Base-by-base conservation (phyloP, 2,113 vertebrate species). In the Taxidea taxus region DNA sequence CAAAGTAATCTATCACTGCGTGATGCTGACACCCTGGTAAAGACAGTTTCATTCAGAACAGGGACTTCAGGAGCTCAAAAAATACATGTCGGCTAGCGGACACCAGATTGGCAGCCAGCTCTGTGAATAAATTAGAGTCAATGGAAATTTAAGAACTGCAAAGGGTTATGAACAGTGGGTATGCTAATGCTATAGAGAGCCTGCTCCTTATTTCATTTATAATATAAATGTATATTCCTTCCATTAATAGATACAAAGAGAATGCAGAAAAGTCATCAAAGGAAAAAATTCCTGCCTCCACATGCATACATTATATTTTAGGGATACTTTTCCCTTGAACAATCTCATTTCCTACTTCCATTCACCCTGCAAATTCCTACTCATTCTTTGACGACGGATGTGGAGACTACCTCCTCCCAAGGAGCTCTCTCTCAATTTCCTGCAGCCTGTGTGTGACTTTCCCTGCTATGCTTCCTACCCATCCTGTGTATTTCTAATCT, bases 141-240 rank as follows among this genome's bases (percentile, higher is more conserved):
- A 20, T 21, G 64, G 49, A 95, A 96, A 94, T 74, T 64, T 56
- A 81, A 97, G 42, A 91, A 70, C 8, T 87, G 14, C 72, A 87
- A 31, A 77, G 56, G 64, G 3, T 14, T 64, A 44, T 23, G 44
- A 90, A 75, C 20, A 51, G 1, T 49, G 16, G 11, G 13, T 66
- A 3, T 6, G 4, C 37, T 87, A 31, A 95, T 9, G 34, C 34
- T 82, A 42, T 7, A n/a, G 2, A 58, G 6, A 90, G 25, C 1
- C 23, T 64, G 18, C 7, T 54, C 29, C 60, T 39, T 92, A 27
- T 70, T 68, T 84, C 70, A 92, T 39, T 96, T 96, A 27, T n/a
- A 74, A 21, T 47, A 34, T 23, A 85, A 80, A 94, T 81, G n/a
- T 68, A 20, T n/a, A 83, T 37, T 60, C 1, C 27, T 87, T 91